Percentiles rank a stretch among this genome's conserved stretches.
phyloP scores from a whole-genome alignment of 2,797 vertebrate genomes.

The Molossus alvarezi region DNA sequence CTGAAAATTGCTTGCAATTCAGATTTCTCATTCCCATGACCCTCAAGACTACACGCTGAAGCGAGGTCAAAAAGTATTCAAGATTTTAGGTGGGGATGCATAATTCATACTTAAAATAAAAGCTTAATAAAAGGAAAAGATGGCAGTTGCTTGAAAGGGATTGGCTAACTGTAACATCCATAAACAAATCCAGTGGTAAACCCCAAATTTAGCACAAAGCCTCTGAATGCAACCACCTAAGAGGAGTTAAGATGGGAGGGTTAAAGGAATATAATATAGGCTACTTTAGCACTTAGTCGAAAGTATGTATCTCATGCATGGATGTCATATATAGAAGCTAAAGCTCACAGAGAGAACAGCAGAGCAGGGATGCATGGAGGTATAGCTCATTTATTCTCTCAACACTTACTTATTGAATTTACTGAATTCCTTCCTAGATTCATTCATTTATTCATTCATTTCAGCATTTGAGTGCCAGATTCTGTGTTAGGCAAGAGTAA shows the following conservation, averaged over 20 bases:
- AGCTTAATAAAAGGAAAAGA: background rate
- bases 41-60: background rate
- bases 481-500: background rate
- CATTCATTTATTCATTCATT: background rate
- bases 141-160: background rate
- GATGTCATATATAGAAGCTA: background rate
- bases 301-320: background rate
- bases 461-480: background rate
- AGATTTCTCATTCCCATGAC: slow-evolving; percentile 31
- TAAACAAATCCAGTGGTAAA: background rate
- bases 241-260: background rate
- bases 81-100: background rate
- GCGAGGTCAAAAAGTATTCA: slow-evolving; percentile 29
- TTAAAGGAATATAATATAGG: background rate
- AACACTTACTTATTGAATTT: background rate
- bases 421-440: background rate
- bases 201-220: background rate
- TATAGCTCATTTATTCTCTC: background rate
- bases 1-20: slow-evolving; percentile 6
- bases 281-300: background rate
- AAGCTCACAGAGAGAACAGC: background rate
- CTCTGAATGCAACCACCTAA: background rate
- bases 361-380: background rate
- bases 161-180: background rate
- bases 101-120: background rate